phyloP scores from a whole-genome alignment of 2,797 vertebrate genomes.

The Tragelaphus oryx region DNA sequence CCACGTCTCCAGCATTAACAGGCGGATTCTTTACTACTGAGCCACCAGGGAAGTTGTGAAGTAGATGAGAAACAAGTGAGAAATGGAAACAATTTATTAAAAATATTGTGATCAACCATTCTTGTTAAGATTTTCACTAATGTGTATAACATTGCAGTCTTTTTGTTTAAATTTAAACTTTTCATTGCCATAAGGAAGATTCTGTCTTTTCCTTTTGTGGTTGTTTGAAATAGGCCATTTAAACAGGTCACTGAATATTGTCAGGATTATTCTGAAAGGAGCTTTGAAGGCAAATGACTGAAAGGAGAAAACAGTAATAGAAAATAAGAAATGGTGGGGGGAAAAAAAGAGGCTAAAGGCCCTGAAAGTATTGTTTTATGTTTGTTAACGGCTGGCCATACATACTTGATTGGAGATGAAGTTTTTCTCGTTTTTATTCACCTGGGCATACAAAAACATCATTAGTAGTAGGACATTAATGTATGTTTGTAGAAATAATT shows the following conservation, averaged over 20 bases:
- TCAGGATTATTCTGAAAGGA: neutral
- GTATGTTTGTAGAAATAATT: conserved; percentile 15
- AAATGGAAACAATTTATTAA: neutral
- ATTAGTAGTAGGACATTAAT: neutral
- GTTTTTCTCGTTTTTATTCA: neutral
- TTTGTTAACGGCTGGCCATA: neutral
- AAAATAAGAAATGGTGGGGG: neutral
- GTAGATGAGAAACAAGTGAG: neutral
- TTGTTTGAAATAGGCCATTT: conserved; percentile 12
- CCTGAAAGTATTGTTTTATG: neutral
- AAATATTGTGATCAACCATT: neutral
- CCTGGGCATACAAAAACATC: neutral
- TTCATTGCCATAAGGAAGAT: neutral
- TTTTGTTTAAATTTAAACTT: conserved; percentile 12
- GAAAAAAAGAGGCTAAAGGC: neutral
- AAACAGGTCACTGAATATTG: neutral
- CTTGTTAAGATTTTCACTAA: neutral
- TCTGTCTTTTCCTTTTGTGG: neutral
- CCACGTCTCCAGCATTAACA: neutral
- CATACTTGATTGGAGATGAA: neutral
- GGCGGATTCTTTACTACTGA: neutral
- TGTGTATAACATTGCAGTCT: neutral
- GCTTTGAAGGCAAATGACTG: neutral
- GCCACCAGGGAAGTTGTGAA: neutral
- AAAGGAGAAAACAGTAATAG: neutral